Percentiles rank a stretch among this genome's conserved stretches.
These are phyloP conservation scores for Ephestia elutella DNA, from an alignment of 1,140 invertebrate species.

Conservation along the genomic window DNA sequence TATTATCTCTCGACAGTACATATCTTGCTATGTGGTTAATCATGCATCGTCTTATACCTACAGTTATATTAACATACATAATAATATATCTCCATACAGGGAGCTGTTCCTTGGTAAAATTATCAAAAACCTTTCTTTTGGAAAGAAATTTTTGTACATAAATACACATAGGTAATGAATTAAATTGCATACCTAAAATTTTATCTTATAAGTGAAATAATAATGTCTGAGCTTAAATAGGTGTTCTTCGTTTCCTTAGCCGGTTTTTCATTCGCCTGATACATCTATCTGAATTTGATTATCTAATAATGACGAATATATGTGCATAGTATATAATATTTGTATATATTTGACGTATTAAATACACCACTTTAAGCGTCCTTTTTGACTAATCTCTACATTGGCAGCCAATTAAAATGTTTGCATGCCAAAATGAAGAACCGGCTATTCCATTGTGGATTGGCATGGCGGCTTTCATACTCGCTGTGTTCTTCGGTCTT, in stretches of 20 bases:
- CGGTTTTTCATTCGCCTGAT: constrained; percentile 1
- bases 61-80: constrained; percentile 4
- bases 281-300: background rate
- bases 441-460: background rate
- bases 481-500: background rate
- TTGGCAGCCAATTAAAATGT: background rate
- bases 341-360: background rate
- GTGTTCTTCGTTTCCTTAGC: background rate
- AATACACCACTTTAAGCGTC: background rate
- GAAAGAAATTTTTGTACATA: constrained; percentile 17
- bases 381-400: background rate
- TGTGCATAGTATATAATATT: background rate
- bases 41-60: constrained; percentile 7
- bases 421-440: constrained; percentile 2
- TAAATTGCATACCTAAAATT: background rate
- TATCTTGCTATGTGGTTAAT: constrained; percentile 9
- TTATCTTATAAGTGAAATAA: background rate
- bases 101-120: constrained; percentile 27
- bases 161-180: constrained; percentile 1
- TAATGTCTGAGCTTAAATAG: background rate
- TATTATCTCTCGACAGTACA: constrained; percentile 1
- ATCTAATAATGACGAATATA: too few species aligned
- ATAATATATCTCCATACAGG: constrained; percentile 11
- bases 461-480: background rate
- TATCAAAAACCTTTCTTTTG: constrained; percentile 35